Percentiles rank a stretch among this genome's conserved stretches.
These are phyloP conservation scores for Halcyon badia DNA, from an alignment of 2,797 vertebrate species.

Conservation along the genomic window DNA sequence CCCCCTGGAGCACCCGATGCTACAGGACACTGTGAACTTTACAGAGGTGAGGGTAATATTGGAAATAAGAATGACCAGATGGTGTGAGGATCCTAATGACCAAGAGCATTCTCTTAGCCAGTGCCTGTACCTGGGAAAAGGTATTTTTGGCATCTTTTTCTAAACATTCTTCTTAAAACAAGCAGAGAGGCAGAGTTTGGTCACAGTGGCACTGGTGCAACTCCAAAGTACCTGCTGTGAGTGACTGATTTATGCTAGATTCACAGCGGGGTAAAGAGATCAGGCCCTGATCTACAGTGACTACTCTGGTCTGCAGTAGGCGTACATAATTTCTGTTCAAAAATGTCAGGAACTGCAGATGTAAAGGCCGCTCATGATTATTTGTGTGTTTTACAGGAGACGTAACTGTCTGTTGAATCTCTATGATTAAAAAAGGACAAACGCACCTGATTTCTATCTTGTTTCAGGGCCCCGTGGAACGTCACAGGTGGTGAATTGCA, in stretches of 20 bases:
- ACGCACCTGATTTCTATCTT: background rate
- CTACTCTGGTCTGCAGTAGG: background rate
- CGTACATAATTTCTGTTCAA: fast-evolving
- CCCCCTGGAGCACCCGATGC: background rate
- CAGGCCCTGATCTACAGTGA: background rate
- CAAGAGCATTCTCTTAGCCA: background rate
- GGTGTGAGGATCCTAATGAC: background rate
- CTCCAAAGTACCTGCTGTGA: slow-evolving; percentile 4
- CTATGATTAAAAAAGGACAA: background rate
- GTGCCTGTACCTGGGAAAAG: background rate
- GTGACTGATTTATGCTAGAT: slow-evolving; percentile 11
- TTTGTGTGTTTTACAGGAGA: background rate
- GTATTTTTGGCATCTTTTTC: background rate
- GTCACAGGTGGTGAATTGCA: background rate
- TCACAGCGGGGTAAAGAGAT: slow-evolving; percentile 43
- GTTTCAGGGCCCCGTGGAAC: fast-evolving
- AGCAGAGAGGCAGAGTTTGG: background rate
- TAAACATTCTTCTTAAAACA: background rate
- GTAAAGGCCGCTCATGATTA: background rate
- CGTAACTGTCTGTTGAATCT: background rate
- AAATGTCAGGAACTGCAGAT: background rate
- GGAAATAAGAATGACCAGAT: background rate
- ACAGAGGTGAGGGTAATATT: background rate
- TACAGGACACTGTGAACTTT: background rate
- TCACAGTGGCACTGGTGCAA: background rate